Percentiles rank a stretch among this genome's conserved stretches.
Evolutionary conservation across 35 echinoderm and acorn worm species (phyloP).

Genomic region (Hemicentrotus pulcherrimus): DNA sequence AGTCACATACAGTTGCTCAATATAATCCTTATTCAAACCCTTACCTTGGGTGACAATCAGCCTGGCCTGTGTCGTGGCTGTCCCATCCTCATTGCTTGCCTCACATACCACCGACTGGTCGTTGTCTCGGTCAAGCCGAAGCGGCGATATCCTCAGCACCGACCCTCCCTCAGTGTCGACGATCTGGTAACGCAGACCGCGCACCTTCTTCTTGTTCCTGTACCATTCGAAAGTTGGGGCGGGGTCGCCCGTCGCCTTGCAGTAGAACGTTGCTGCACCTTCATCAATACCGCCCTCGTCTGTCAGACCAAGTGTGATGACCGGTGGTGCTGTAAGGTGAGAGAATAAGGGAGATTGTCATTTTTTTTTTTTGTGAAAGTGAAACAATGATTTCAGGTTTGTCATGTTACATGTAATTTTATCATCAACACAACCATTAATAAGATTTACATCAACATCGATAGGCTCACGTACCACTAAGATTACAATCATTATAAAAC

Average conservation of each 20-base stretch:
- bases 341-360: not conserved
- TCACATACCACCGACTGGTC: not conserved
- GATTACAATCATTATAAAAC: not conserved
- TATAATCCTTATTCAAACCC: not conserved
- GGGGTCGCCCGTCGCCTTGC: constrained; percentile 27
- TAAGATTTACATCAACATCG: not conserved
- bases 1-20: not conserved
- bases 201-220: not conserved
- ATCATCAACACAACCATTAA: not conserved
- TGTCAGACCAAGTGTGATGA: not conserved
- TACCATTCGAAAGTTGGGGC: constrained; percentile 14
- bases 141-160: constrained; percentile 14
- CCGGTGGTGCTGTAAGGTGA: constrained; percentile 30
- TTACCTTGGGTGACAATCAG: constrained; percentile 11
- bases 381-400: not conserved
- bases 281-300: constrained; percentile 28
- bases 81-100: not conserved
- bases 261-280: not conserved
- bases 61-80: not conserved
- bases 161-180: not conserved
- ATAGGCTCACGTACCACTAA: not conserved
- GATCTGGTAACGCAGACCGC: not conserved
- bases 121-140: constrained; percentile 13
- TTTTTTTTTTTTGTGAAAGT: not conserved
- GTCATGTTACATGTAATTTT: not conserved